Base-by-base conservation (phyloP, 2,113 vertebrate genomes). In the Carassius gibelio region DNA sequence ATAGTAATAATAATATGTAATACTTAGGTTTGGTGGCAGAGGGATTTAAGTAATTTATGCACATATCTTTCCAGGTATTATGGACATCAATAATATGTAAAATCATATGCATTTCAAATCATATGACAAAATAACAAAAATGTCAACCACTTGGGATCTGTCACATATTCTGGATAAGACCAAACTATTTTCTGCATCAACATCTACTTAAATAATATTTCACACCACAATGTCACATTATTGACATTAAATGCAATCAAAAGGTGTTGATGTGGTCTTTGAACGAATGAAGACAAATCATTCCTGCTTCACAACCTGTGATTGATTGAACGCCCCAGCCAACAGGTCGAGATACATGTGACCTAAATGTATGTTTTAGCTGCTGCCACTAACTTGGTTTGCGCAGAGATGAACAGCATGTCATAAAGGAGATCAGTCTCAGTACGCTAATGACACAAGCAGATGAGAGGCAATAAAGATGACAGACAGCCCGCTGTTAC, bases 401-500 rank as follows among this genome's bases (percentile, higher is more conserved):
- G 59, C 17, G 21, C 26, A 76, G 61, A 76, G 85, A 59, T 74
- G 75, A 62, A 23, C 61, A 80, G 80, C 75, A 26, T 34, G 75
- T 82, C 83, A 85, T 68, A 50, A 66, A 66, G 68, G 64, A 77
- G 80, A 84, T 85, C 64, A 68, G 66, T 68, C 50, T 86, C 77
- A 50, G 45, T 82, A n/a, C 76, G 15, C n/a, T 74, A 85, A 86
- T 78, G 81, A 84, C 81, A 84, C 72, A 75, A 79, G 77, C 48
- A 55, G 77, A 90, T 81, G 57, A 85, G 66, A 84, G 87, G 50
- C 57, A 81, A 84, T 45, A 86, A 77, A 55, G 3, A 84, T 84
- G 82, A 36, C 57, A 75, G 85, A 84, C 71, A 84, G 74, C 55
- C 83, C 21, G 69, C 64, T 81, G 59, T 77, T 61, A 50, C 66